Evolutionary conservation across 1,140 invertebrate species (phyloP), one percentile per base, ranked within the genome.

Genomic region (Phocides pigmalion): DNA sequence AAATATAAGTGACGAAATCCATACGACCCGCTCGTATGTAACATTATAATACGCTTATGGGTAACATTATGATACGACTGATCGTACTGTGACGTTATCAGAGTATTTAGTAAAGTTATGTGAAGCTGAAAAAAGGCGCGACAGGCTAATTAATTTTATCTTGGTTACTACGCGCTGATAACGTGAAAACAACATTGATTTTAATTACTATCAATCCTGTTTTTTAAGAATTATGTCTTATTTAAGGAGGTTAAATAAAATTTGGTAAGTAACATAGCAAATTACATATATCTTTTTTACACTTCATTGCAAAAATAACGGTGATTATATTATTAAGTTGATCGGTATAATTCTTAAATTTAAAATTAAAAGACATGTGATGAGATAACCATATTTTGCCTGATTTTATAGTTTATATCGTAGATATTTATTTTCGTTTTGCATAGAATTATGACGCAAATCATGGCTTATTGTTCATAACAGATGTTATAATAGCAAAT

Each of bases 141-240:
- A 47, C 63, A 62, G 63, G 14, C 59, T 25, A 46, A 63, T 62
- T 17, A 37, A 51, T 53, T 20, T 68, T 69, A 72, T 72, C 66
- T 64, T 9, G n/a, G 35, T 72, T 70, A 46, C 58, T 46, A 64
- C 41, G n/a, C 51, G 51, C 37, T 54, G 74, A 74, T 76, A 76
- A 71, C n/a, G 54, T 15, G 53, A 41, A 51, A 42, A 17, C 14
- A 64, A 62, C 32, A 50, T 6, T 68, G 50, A 67, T 63, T 66
- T n/a, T 69, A 69, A 62, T 58, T 62, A 14, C 19, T 54, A 62
- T 28, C 39, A 66, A 44, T 68, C 39, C 54, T 54, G 47, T 17
- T 49, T 17, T 44, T 32, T 53, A 32, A 9, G 28, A 56, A 72
- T 11, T 20, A 88, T 88, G 83, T 79, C 74, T 62, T 81, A 82